These are phyloP conservation scores for Danaus melanippus DNA, from an alignment of 1,140 invertebrate genomes.

Conservation along the genomic window DNA sequence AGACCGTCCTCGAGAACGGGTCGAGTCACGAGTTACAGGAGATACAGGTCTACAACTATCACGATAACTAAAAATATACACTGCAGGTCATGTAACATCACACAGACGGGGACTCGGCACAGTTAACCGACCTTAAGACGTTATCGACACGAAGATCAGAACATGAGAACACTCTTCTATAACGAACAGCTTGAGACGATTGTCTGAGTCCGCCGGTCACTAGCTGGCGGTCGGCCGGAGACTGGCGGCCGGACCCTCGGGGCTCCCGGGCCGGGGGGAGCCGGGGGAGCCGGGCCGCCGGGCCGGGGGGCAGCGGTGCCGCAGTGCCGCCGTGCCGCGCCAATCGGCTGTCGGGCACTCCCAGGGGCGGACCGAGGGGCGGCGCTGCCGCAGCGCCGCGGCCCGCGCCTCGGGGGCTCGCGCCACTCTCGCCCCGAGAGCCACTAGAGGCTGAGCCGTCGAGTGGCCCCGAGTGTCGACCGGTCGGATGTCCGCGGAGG, in stretches of 20 bases:
- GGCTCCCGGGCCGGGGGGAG: slow-evolving; percentile 18
- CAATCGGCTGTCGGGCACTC: slow-evolving; percentile 19
- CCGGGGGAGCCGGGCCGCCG: slow-evolving; percentile 9
- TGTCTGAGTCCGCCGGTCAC: slow-evolving; percentile 17
- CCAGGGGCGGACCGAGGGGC: slow-evolving; percentile 36
- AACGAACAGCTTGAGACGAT: slow-evolving; percentile 8
- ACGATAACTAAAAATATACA: too few species aligned
- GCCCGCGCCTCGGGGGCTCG: slow-evolving; percentile 41
- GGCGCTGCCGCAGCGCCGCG: slow-evolving; percentile 33
- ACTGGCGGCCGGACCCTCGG: slow-evolving; percentile 18
- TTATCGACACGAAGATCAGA: too few species aligned
- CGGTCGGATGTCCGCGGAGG: slow-evolving; percentile 69
- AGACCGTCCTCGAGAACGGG: too few species aligned
- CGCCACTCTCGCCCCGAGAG: slow-evolving; percentile 66
- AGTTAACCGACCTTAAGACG: too few species aligned
- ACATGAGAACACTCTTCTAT: too few species aligned
- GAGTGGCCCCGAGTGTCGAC: slow-evolving; percentile 65
- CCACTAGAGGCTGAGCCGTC: slow-evolving; percentile 67
- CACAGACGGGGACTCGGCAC: too few species aligned
- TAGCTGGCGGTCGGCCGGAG: slow-evolving; percentile 21
- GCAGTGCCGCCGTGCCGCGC: slow-evolving; percentile 15
- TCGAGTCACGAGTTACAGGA: too few species aligned
- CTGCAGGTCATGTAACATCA: too few species aligned
- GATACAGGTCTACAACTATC: too few species aligned
- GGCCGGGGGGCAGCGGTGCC: slow-evolving; percentile 10